phyloP scores from a whole-genome alignment of 2,113 vertebrate genomes.

The Ciconia boyciana region DNA sequence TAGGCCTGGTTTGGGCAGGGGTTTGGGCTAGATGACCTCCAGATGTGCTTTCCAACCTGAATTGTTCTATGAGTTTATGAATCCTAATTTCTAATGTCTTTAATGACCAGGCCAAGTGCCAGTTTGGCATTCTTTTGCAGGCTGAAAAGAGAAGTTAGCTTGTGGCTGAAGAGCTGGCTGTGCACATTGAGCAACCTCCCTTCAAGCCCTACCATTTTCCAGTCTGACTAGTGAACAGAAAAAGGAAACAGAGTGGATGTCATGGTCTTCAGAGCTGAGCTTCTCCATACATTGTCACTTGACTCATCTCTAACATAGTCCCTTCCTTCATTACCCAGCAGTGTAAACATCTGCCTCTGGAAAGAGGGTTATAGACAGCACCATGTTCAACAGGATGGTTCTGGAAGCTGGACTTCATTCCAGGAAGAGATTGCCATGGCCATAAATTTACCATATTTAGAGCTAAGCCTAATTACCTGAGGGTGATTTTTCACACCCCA shows the following conservation, averaged over 20 bases:
- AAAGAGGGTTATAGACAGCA: background rate
- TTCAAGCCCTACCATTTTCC: background rate
- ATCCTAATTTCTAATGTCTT: background rate
- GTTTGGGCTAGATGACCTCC: background rate
- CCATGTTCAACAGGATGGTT: background rate
- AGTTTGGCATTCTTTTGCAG: background rate
- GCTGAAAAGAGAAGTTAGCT: background rate
- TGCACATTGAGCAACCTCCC: background rate
- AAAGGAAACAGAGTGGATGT: background rate
- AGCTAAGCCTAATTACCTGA: background rate
- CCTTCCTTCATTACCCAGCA: background rate
- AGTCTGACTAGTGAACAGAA: background rate
- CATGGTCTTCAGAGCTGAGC: background rate
- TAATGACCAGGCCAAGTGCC: background rate
- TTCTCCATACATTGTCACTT: background rate
- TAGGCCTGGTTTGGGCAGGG: background rate
- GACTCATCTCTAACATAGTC: background rate
- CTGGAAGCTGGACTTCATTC: background rate
- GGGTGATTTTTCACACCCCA: background rate
- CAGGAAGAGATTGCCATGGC: too few relatives aligned
- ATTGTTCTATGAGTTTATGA: background rate
- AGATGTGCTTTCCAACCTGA: background rate
- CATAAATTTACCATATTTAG: background rate
- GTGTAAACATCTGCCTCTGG: background rate
- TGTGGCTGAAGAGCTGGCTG: background rate